Evolutionary conservation across 2,888 invertebrate genomes (phyloP), one percentile per base, ranked within the genome.

Genomic region (Ferdinandea cuprea): DNA sequence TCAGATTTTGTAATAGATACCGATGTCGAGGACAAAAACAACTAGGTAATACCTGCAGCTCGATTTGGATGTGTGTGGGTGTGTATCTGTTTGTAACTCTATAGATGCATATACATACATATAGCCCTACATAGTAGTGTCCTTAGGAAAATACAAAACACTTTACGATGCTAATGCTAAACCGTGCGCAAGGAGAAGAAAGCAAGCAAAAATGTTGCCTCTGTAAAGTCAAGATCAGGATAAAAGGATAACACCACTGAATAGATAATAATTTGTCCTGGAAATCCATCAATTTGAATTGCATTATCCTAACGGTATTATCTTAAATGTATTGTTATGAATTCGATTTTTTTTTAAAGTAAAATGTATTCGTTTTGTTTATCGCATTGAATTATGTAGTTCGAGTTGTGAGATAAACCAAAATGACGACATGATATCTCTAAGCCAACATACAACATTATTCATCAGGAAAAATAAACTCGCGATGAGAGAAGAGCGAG

Each of bases 241-340:
- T 71, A 42, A 72, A 83, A 72, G 59, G 78, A 83, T 78, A 83
- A 72, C 21, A 78, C 72, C 66, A 68, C 77, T 78, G 72, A 72
- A 81, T 69, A 69, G 66, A 68, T 68, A 72, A 78, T 61, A 78
- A 78, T 68, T 71, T 54, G 71, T 37, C 17, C 52, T 66, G 65
- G 35, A 72, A 30, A 76, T 74, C 74, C 63, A 63, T 80, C 80
- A 80, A 61, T 69, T 46, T 71, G 81, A 77, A 81, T 81, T 72
- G 81, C 81, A 81, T 77, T 81, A 81, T 59, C 21, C 61, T 63
- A 63, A 69, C 56, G 69, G 35, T 54, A 66, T 66, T 61, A 74
- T 80, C 40, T 63, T 28, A 56, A 76, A 80, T 80, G 58, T 76
- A 80, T 80, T 66, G 72, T 59, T 59, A 63, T 83, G 48, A 72